phyloP scores from a whole-genome alignment of 2,113 vertebrate species.

The Smithornis capensis region DNA sequence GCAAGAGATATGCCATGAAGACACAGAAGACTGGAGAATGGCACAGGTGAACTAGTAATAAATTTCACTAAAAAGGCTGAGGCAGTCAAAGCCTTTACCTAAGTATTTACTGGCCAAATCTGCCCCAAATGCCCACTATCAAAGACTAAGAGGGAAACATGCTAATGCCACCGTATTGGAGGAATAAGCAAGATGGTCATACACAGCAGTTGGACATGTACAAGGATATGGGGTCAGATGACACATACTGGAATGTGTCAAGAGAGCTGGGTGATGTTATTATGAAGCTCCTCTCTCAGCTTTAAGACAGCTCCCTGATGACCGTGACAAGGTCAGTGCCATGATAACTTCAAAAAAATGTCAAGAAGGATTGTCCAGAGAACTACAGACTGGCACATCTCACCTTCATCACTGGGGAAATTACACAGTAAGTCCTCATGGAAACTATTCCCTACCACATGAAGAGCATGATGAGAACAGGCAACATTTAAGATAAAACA shows the following conservation, averaged over 20 bases:
- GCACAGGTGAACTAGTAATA: neutral
- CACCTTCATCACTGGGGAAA: neutral
- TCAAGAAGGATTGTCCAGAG: neutral
- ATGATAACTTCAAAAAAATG: neutral
- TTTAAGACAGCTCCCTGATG: neutral
- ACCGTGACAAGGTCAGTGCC: neutral
- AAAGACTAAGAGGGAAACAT: neutral
- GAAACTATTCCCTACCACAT: neutral
- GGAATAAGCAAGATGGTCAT: neutral
- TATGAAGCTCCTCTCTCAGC: neutral
- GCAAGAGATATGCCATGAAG: neutral
- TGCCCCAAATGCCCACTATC: neutral
- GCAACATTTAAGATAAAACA: neutral
- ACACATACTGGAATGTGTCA: fast-evolving
- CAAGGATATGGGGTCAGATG: fast-evolving
- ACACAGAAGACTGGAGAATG: neutral
- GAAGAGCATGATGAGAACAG: neutral
- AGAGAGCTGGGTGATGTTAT: neutral
- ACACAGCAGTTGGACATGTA: fast-evolving
- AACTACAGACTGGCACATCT: neutral
- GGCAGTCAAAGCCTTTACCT: neutral
- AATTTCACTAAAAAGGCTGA: neutral
- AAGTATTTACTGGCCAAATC: neutral
- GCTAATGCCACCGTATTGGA: neutral
- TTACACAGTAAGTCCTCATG: neutral